These are phyloP conservation scores for Bubo blakistoni DNA, from an alignment of 2,113 vertebrate genomes.

Conservation along the genomic window DNA sequence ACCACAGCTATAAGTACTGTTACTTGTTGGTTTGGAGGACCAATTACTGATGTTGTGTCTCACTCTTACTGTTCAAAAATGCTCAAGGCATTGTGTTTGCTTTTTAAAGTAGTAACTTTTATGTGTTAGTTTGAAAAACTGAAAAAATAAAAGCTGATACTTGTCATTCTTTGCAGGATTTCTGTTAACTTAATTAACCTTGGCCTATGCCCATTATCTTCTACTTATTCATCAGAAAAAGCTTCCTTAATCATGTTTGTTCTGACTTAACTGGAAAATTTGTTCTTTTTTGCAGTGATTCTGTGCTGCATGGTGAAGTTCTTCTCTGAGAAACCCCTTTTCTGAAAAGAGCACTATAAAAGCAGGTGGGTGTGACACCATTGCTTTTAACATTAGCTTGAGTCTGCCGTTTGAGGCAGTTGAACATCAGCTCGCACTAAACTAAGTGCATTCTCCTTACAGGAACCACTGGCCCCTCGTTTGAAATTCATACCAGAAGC, in stretches of 20 bases:
- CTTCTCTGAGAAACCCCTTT: neutral
- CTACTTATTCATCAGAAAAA: neutral
- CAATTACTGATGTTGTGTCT: neutral
- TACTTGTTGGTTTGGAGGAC: neutral
- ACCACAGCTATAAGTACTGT: rapidly evolving
- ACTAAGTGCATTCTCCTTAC: neutral
- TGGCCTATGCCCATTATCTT: neutral
- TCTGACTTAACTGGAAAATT: neutral
- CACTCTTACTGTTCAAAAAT: neutral
- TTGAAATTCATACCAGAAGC: neutral
- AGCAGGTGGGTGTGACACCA: neutral
- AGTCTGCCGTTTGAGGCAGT: neutral
- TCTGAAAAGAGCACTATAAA: neutral
- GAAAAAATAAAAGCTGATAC: neutral
- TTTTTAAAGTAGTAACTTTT: neutral
- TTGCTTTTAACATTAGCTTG: neutral
- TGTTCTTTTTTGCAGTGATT: neutral
- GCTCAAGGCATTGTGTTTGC: neutral
- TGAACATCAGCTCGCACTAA: rapidly evolving
- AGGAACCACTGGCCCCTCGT: neutral
- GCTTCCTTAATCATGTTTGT: neutral
- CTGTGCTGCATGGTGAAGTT: neutral
- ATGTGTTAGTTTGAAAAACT: neutral
- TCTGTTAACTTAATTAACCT: neutral
- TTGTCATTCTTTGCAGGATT: neutral